Percentiles rank a stretch among this genome's conserved stretches.
phyloP scores from a whole-genome alignment of 2,888 invertebrate species.

The Toxonevra muliebris region DNA sequence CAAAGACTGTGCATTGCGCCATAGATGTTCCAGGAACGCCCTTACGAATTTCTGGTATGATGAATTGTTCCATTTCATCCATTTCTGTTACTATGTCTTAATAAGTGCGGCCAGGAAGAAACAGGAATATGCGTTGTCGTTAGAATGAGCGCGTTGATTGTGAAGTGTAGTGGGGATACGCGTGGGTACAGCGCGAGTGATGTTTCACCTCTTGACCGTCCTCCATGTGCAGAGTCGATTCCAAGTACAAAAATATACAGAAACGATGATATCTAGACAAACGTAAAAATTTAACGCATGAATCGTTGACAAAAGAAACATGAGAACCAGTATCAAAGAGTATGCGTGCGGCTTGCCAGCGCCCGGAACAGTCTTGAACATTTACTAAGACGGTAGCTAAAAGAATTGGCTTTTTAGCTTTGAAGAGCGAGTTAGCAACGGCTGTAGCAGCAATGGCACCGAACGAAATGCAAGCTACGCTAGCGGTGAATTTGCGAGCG shows the following conservation, averaged over 20 bases:
- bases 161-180: background rate
- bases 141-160: background rate
- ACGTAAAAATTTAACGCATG: conserved; percentile 9
- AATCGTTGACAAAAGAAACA: conserved; percentile 10
- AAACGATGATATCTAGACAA: background rate
- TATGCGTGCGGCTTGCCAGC: background rate
- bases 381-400: conserved; percentile 5
- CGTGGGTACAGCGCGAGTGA: background rate
- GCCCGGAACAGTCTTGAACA: background rate
- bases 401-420: too few species aligned
- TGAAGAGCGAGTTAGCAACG: too few species aligned
- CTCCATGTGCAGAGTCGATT: conserved; percentile 3
- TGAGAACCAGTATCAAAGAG: conserved; percentile 13
- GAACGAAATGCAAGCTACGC: too few species aligned
- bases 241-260: background rate
- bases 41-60: conserved; percentile 7
- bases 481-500: too few species aligned
- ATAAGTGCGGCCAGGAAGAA: conserved; percentile 5
- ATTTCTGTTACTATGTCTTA: conserved; percentile 10
- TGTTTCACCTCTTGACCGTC: background rate
- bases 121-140: background rate
- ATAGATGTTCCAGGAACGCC: conserved; percentile 15
- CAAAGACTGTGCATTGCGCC: conserved; percentile 28
- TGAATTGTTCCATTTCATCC: conserved; percentile 16
- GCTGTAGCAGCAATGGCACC: too few species aligned